Evolutionary conservation across 2,113 vertebrate genomes (phyloP).

Genomic region (Lampris incognitus): DNA sequence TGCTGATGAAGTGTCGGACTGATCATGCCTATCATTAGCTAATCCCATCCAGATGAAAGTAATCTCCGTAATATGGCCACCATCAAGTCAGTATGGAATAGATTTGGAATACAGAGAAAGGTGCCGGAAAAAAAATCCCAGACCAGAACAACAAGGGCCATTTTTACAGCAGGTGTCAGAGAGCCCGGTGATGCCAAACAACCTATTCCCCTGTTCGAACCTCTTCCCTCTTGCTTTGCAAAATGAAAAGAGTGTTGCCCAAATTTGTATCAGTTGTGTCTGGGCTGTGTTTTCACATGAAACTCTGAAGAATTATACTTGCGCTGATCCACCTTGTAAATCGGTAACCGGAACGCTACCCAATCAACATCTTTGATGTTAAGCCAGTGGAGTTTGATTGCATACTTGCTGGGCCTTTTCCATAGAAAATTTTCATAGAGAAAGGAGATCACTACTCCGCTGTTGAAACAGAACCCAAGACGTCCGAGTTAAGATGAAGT

Average conservation of each 20-base stretch:
- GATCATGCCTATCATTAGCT: constrained; percentile 59
- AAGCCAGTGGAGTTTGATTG: constrained; percentile 46
- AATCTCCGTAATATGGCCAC: constrained; percentile 75
- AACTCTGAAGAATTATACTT: constrained; percentile 10
- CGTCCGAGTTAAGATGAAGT: not conserved
- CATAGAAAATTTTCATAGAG: not conserved
- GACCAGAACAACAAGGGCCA: constrained; percentile 41
- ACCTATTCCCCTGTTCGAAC: constrained; percentile 4
- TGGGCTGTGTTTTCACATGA: constrained; percentile 40
- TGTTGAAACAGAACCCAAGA: not conserved
- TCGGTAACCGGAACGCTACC: constrained; percentile 31
- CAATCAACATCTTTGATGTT: constrained; percentile 53
- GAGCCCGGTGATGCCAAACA: constrained; percentile 49
- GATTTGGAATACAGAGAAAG: constrained; percentile 60
- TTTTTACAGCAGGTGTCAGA: constrained; percentile 66
- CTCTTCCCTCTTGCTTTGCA: constrained; percentile 1
- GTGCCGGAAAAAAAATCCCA: constrained; percentile 66
- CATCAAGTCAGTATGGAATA: constrained; percentile 75
- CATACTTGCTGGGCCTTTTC: constrained; percentile 1
- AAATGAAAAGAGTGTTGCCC: constrained; percentile 16
- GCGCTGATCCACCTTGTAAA: constrained; percentile 24
- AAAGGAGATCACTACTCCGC: not conserved
- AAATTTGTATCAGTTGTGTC: constrained; percentile 48
- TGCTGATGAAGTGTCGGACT: constrained; percentile 58
- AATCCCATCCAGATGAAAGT: constrained; percentile 86